A percentile compares a stretch with the other conserved stretches of the same genome.
Conservation (phyloP, 2,113 vertebrate genomes). For the Perca schrenkii region DNA sequence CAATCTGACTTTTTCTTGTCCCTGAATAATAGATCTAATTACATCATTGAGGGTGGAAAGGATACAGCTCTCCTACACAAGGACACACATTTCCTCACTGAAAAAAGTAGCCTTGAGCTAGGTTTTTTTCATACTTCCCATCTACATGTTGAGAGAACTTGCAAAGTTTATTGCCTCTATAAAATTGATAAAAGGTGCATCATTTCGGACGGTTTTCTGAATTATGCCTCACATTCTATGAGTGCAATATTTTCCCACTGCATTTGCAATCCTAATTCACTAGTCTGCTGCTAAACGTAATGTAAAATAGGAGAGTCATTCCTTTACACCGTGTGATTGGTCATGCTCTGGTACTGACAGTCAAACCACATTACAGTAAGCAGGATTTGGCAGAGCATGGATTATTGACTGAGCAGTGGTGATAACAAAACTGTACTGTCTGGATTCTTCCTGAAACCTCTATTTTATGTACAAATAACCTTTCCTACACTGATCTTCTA, state of each 20-base stretch:
- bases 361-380: conserved; percentile 33
- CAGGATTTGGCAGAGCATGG: conserved; percentile 25
- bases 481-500: conserved; percentile 3
- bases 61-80: conserved; percentile 7
- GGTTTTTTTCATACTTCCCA: not conserved
- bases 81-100: not conserved
- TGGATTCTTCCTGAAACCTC: not conserved
- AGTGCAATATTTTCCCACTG: conserved; percentile 6
- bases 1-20: conserved; percentile 39
- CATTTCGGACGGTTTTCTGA: not conserved
- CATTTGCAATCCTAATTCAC: conserved; percentile 35
- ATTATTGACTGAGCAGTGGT: conserved; percentile 33
- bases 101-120: not conserved
- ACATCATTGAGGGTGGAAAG: conserved; percentile 13
- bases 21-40: conserved; percentile 53
- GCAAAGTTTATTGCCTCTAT: not conserved
- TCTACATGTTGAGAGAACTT: not conserved
- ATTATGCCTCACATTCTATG: not conserved
- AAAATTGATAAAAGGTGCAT: not conserved
- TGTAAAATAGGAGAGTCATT: conserved; percentile 25
- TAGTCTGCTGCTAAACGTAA: conserved; percentile 18
- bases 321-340: conserved; percentile 28
- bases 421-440: conserved; percentile 17
- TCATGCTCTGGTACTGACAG: conserved; percentile 17
- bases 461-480: conserved; percentile 28